Conservation (phyloP, 2,888 invertebrate species). For the Seira ritae region DNA sequence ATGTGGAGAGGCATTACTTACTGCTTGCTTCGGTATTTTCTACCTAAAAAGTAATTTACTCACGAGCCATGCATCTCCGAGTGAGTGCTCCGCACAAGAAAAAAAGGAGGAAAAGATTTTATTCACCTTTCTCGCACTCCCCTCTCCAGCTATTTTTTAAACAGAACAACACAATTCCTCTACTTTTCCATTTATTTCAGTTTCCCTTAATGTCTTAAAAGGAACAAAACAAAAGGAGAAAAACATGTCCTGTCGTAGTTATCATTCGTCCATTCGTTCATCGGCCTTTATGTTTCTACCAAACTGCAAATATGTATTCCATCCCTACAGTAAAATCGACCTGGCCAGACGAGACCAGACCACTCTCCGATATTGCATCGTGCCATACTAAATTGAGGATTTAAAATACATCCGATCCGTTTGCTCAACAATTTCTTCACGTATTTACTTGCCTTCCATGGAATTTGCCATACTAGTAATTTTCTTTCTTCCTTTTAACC, state of each 20-base stretch:
- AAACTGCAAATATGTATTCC: background rate
- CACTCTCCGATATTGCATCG: background rate
- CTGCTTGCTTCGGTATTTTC: background rate
- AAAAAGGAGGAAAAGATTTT: no score
- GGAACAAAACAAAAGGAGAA: background rate
- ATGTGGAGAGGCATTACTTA: background rate
- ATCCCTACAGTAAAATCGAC: background rate
- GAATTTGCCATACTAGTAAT: background rate
- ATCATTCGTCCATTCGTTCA: background rate
- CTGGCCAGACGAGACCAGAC: background rate
- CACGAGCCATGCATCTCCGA: background rate
- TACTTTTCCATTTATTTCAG: background rate
- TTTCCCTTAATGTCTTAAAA: background rate
- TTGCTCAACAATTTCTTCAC: background rate
- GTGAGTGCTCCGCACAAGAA: background rate
- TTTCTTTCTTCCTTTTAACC: background rate
- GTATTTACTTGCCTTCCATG: background rate
- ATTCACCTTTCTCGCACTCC: background rate
- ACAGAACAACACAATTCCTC: background rate
- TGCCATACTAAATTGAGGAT: background rate
- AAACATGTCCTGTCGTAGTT: background rate
- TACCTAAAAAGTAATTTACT: slow-evolving; percentile 11
- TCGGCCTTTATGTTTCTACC: background rate
- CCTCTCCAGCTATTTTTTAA: no score
- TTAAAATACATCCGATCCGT: background rate